Base-by-base conservation (phyloP, 2,113 vertebrate genomes). In the Dipodomys merriami region DNA sequence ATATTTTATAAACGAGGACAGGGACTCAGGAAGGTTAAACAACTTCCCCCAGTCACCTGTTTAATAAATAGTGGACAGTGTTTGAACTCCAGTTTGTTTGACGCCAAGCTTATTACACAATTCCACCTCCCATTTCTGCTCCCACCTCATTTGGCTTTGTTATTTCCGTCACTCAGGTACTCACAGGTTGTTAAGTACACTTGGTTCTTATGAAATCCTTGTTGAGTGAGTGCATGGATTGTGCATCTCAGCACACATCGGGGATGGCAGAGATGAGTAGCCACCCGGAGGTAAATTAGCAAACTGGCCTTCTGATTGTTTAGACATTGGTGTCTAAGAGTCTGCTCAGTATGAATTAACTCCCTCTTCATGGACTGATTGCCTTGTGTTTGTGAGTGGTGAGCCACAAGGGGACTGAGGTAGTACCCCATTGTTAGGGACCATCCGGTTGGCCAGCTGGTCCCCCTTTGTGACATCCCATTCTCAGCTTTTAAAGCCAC, bases 51-150 rank as follows among this genome's bases (percentile, higher is more conserved):
- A 77, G 84, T 80, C 53, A 44, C 67, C 92, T 64, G 57, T 49
- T 57, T 93, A 64, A 57, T 92, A 86, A 83, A 9, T 25, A 20
- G 65, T 33, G 35, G 69, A 22, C 49, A 23, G 64, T 2, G 71
- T 95, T 87, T 91, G 94, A 95, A 95, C 89, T 91, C 90, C 2
- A 39, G 93, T 65, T 83, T 94, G 95, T 65, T 13, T n/a, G 93
- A 96, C 5, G 84, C 96, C 91, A 95, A 60, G 84, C 90, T 68
- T 44, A 44, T 93, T 91, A 69, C 87, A 20, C 35, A 91, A 62
- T 67, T 65, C 79, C 0, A 0, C 79, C 35, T 86, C 60, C 78
- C 30, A 6, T 65, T 85, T 78, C 77, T 29, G 68, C 35, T 91
- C 69, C 87, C 2, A 9, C 82, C 82, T 87, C 82, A 4, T 57